A percentile compares a stretch with the other conserved stretches of the same genome.
phyloP scores from a whole-genome alignment of 92 coral and sea anemone species.

The Meandrina meandrites region DNA sequence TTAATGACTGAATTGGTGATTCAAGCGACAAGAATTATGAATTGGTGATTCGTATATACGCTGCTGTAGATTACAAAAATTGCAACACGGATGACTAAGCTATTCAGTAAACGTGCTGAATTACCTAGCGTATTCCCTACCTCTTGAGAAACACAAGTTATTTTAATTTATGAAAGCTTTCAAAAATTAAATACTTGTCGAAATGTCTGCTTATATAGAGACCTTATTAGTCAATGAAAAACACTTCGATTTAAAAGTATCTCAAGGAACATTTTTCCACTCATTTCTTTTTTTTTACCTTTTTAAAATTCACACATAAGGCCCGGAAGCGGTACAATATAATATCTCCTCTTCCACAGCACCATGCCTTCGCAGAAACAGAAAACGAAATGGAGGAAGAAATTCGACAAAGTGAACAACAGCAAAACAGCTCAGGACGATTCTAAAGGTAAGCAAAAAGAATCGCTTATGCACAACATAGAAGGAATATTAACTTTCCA shows the following conservation, averaged over 20 bases:
- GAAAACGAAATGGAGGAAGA: neutral
- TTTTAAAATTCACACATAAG: neutral
- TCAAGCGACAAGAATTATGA: too few relatives aligned
- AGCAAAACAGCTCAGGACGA: neutral
- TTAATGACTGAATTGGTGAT: too few relatives aligned
- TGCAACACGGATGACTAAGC: too few relatives aligned
- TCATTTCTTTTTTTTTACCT: neutral
- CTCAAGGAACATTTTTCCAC: neutral
- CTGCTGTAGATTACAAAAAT: too few relatives aligned
- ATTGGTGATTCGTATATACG: too few relatives aligned
- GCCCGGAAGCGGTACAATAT: neutral
- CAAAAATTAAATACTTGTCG: neutral
- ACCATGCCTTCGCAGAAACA: neutral
- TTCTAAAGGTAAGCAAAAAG: neutral
- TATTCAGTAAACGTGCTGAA: too few relatives aligned
- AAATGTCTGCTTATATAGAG: neutral
- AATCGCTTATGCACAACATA: neutral
- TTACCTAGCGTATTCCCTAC: too few relatives aligned
- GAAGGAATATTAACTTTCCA: neutral
- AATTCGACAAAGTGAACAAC: neutral
- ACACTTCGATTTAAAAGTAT: too few relatives aligned
- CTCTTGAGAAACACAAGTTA: too few relatives aligned
- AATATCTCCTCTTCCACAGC: neutral
- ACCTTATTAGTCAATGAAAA: neutral
- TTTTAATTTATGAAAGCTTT: neutral